Percentiles rank a stretch among this genome's conserved stretches.
Conservation (phyloP, 2,113 vertebrate species). For the Paramisgurnus dabryanus region DNA sequence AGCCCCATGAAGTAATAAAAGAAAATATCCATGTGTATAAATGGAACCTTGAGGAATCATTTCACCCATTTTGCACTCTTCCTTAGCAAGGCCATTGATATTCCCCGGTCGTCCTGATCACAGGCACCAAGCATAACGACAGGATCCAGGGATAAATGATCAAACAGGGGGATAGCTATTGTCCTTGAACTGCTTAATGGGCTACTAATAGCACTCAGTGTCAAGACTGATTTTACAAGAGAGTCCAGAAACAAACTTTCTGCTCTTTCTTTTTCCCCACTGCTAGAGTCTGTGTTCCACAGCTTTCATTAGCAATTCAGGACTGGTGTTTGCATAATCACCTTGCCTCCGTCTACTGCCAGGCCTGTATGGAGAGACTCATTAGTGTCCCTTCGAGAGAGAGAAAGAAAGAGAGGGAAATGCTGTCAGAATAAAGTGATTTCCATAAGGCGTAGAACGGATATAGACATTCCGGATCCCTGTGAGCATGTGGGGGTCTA, state of each 20-base stretch:
- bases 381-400: slow-evolving; percentile 60
- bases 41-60: slow-evolving; percentile 38
- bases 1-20: slow-evolving; percentile 21
- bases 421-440: slow-evolving; percentile 49
- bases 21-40: not conserved
- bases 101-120: slow-evolving; percentile 54
- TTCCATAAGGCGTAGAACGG: not conserved
- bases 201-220: slow-evolving; percentile 64
- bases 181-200: slow-evolving; percentile 73
- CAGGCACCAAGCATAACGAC: slow-evolving; percentile 60
- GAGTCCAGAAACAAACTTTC: slow-evolving; percentile 64
- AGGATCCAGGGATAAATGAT: slow-evolving; percentile 67
- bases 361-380: slow-evolving; percentile 62
- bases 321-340: slow-evolving; percentile 67
- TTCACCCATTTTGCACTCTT: slow-evolving; percentile 44
- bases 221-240: slow-evolving; percentile 69
- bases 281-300: slow-evolving; percentile 39
- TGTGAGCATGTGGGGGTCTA: not conserved
- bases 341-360: slow-evolving; percentile 56
- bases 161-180: slow-evolving; percentile 64
- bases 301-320: slow-evolving; percentile 64
- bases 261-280: slow-evolving; percentile 25
- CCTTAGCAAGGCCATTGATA: slow-evolving; percentile 60
- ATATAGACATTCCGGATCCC: slow-evolving; percentile 27
- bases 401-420: slow-evolving; percentile 45